These are phyloP conservation scores for Lepidotrigona ventralis DNA, from an alignment of 1,140 invertebrate genomes.

Conservation along the genomic window DNA sequence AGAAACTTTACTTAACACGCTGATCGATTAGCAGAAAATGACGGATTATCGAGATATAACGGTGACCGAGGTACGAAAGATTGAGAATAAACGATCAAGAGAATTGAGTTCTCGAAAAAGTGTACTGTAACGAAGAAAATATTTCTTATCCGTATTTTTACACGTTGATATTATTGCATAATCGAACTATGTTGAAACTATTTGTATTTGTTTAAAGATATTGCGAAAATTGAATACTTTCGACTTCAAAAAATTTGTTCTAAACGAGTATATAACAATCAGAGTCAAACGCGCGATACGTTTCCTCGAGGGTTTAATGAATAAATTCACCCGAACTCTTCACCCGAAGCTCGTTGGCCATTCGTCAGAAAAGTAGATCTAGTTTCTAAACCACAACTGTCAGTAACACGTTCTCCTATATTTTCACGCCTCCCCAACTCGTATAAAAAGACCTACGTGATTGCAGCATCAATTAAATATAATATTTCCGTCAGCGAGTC, in stretches of 20 bases:
- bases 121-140: neutral
- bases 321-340: too few species aligned
- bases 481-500: neutral
- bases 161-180: neutral
- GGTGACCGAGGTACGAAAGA: neutral
- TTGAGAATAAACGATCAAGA: neutral
- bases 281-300: too few species aligned
- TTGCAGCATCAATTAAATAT: neutral
- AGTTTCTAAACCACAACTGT: neutral
- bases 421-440: neutral
- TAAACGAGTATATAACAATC: too few species aligned
- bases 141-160: neutral
- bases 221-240: too few species aligned
- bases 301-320: too few species aligned
- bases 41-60: neutral
- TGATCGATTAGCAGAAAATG: neutral
- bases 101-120: neutral
- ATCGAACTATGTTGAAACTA: too few species aligned
- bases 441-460: neutral
- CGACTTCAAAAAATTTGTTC: too few species aligned
- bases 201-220: too few species aligned
- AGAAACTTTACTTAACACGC: neutral
- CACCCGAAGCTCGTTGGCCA: too few species aligned
- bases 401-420: neutral
- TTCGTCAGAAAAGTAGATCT: too few species aligned